Evolutionary conservation across 1,140 invertebrate genomes (phyloP), one percentile per base, ranked within the genome.

Genomic region (Cephus cinctus): DNA sequence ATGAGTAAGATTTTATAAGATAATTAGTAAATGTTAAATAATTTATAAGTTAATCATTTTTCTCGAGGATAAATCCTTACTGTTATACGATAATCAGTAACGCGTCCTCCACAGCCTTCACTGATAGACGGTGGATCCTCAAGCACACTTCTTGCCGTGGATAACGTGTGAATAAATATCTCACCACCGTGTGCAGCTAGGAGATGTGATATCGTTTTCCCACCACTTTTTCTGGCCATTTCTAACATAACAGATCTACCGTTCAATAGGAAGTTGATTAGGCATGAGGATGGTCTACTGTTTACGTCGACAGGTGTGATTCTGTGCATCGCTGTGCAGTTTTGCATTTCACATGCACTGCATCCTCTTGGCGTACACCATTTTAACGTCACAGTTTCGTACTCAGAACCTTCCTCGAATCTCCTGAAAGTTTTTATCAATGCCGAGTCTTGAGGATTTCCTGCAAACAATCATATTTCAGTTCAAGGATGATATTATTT

Each of bases 281-380:
- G 78, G 76, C 96, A 98, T 0, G 94, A 92, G 1, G 94, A 97
- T 0, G 95, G 96, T 9, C 96, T 81, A 15, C 88, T 90, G 50
- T 96, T 98, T 0, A 98, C 94, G 75, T 98, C 95, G 0, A 97
- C 91, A 0, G 96, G 94, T 1, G 95, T 97, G 8, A 98, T 94
- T 50, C 94, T 80, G 71, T 89, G 89, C 69, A 94, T 87, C 0
- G 86, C 86, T 36, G 85, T 85, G 57, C 88, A 93, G 60, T 88
- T 89, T 70, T 86, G 92, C 69, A 82, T 82, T 70, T 86, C 90
- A 31, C 79, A 83, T 43, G 83, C 88, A 58, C 86, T 88, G 43
- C 87, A 86, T 23, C 88, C 89, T 25, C 94, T 82, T 0, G 95
- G 94, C 6, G 94, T 97, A 71, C 94, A 96, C 95, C 94, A 98